Evolutionary conservation across 1,140 invertebrate species (phyloP).

Genomic region (Temnothorax longispinosus): DNA sequence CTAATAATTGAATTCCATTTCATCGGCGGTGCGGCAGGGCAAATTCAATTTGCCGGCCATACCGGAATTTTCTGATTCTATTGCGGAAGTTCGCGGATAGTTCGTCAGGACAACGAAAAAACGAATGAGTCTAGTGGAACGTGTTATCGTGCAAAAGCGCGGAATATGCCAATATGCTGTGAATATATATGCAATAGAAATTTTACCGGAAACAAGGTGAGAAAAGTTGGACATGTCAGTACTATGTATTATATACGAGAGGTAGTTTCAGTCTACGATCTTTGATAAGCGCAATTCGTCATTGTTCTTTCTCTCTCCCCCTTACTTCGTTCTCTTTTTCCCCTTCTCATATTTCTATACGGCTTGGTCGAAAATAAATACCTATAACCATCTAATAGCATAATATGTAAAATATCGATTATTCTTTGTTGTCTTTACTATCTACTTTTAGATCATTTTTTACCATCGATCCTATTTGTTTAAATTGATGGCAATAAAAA

Average conservation of each 20-base stretch:
- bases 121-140: constrained; percentile 21
- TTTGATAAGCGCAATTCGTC: constrained; percentile 25
- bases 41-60: constrained; percentile 74
- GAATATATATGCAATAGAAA: constrained; percentile 27
- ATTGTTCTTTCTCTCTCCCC: background rate
- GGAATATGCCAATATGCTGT: constrained; percentile 25
- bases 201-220: constrained; percentile 20
- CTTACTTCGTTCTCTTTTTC: too few relatives aligned
- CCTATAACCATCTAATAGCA: background rate
- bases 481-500: background rate
- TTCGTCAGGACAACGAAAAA: constrained; percentile 16
- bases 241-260: constrained; percentile 4
- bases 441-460: background rate
- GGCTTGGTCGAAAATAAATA: background rate
- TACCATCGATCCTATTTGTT: background rate
- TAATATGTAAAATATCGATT: background rate
- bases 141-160: constrained; percentile 33
- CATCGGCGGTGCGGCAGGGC: constrained; percentile 60
- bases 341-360: background rate
- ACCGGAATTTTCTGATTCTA: constrained; percentile 59
- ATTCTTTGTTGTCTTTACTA: background rate
- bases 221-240: background rate
- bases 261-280: background rate
- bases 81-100: constrained; percentile 47
- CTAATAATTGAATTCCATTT: constrained; percentile 76